These are phyloP conservation scores for Zingel zingel DNA, from an alignment of 2,113 vertebrate species.

Conservation along the genomic window DNA sequence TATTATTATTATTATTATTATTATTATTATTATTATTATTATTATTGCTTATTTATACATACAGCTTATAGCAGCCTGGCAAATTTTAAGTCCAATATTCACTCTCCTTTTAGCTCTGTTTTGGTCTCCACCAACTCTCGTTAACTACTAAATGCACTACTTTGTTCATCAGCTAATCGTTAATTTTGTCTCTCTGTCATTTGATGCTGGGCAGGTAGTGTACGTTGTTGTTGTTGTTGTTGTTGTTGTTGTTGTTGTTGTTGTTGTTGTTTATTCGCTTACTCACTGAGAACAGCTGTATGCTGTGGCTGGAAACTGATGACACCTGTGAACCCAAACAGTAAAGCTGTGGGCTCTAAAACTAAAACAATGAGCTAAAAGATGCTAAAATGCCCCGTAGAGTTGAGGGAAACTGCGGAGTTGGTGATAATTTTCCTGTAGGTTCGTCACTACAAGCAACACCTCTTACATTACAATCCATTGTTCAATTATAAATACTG, in stretches of 20 bases:
- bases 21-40: too few relatives aligned
- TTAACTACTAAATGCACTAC: background rate
- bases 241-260: too few relatives aligned
- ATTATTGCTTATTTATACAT: background rate
- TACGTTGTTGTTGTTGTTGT: too few relatives aligned
- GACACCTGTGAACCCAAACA: too few relatives aligned
- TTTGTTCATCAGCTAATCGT: background rate
- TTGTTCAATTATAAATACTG: background rate
- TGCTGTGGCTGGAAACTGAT: background rate
- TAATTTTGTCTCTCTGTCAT: background rate
- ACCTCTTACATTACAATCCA: background rate
- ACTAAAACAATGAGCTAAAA: too few relatives aligned
- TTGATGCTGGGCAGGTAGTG: background rate
- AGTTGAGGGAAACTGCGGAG: too few relatives aligned
- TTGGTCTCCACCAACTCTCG: conserved; percentile 1
- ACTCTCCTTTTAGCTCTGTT: background rate
- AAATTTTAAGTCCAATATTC: background rate
- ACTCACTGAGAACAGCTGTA: background rate
- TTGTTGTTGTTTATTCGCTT: background rate
- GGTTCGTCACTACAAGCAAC: background rate
- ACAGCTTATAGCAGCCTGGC: background rate
- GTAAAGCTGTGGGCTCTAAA: too few relatives aligned
- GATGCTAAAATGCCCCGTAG: too few relatives aligned
- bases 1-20: too few relatives aligned
- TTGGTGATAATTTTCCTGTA: too few relatives aligned